Conservation (phyloP, 2,113 vertebrate genomes). For the Nanger granti region DNA sequence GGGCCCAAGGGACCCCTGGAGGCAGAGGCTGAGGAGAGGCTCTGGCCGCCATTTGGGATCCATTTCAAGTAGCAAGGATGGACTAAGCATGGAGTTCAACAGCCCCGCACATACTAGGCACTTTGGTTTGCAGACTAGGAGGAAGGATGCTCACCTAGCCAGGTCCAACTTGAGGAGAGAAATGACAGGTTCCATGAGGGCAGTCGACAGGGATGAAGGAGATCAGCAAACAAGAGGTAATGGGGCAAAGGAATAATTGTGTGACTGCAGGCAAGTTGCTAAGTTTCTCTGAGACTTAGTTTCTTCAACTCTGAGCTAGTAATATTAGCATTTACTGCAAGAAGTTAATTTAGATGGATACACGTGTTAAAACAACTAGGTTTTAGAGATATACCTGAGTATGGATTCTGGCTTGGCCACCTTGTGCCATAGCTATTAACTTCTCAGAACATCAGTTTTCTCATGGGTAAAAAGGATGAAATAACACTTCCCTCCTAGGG, state of each 20-base stretch:
- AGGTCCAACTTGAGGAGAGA: background rate
- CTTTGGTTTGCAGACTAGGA: background rate
- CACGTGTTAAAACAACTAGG: background rate
- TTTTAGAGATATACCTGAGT: background rate
- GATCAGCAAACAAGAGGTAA: background rate
- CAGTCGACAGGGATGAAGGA: background rate
- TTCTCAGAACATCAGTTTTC: conserved; percentile 5
- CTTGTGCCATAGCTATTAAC: background rate
- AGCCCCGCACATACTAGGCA: background rate
- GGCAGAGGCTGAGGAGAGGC: background rate
- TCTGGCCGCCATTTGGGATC: background rate
- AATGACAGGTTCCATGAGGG: background rate
- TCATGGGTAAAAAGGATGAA: background rate
- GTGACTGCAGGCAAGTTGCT: background rate
- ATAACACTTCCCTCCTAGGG: background rate
- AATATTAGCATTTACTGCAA: background rate
- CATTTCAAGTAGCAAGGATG: conserved; percentile 20
- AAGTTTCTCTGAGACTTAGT: conserved; percentile 16
- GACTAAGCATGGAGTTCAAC: background rate
- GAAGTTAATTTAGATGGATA: background rate
- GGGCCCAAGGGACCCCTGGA: conserved; percentile 25
- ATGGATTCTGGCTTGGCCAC: background rate
- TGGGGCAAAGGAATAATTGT: background rate
- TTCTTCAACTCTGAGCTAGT: background rate
- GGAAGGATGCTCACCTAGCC: background rate